Percentiles rank a stretch among this genome's conserved stretches.
Conservation (phyloP, 2,797 vertebrate genomes). For the Vireo griseus region DNA sequence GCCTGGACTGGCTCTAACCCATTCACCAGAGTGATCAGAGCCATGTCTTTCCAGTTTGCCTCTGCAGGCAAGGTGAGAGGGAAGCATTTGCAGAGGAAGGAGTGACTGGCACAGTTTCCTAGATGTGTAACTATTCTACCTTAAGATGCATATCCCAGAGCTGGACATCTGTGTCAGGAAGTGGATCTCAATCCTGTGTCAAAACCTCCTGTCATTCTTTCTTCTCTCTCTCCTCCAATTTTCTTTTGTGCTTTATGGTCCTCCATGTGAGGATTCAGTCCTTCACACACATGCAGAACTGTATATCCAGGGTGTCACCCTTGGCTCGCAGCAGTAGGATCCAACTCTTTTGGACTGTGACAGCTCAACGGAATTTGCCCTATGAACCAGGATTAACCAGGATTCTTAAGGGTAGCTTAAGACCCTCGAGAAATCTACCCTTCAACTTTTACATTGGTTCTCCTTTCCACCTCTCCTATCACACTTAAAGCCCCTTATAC, state of each 20-base stretch:
- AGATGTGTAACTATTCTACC: neutral
- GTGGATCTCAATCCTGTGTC: neutral
- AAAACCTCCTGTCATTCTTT: neutral
- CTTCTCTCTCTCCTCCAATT: neutral
- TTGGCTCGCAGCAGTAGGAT: neutral
- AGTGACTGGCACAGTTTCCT: neutral
- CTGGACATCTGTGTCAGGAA: neutral
- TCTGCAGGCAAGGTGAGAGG: neutral
- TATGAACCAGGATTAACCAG: neutral
- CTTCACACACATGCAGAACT: accelerated
- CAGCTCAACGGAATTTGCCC: neutral
- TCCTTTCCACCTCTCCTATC: neutral
- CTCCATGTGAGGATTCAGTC: neutral
- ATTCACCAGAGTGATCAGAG: neutral
- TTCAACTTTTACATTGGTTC: neutral
- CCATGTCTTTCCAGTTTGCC: neutral
- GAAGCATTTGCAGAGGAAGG: neutral
- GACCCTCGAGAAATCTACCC: neutral
- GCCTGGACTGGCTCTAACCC: neutral
- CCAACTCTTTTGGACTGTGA: neutral
- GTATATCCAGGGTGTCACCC: neutral
- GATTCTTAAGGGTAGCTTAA: neutral
- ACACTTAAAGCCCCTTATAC: neutral
- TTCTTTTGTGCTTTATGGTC: neutral
- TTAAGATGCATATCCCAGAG: neutral